Evolutionary conservation across 2,797 vertebrate genomes (phyloP), one percentile per base, ranked within the genome.

Genomic region (Malacoraja senta): DNA sequence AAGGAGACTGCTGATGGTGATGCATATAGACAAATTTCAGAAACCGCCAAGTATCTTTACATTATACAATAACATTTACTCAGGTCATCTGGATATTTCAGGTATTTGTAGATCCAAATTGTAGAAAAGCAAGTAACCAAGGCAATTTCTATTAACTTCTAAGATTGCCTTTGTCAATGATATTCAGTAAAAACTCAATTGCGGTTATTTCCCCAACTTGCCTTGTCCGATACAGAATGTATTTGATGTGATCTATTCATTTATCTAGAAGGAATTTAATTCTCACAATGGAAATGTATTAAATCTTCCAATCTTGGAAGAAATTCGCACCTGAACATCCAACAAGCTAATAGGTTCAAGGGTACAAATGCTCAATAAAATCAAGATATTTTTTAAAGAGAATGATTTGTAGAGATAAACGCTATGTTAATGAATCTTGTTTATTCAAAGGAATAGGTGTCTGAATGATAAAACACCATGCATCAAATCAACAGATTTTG

Each of bases 351-450:
- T 9, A 91, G 35, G 65, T 91, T 91, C 6, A 74, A 6, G 44
- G 38, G 21, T 44, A 29, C 90, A 53, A 65, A 24, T 19, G 21
- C 9, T 72, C 35, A 91, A 24, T 26, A 71, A 38, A 92, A n/a
- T 21, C n/a, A n/a, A 74, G 26, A 53, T 53, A 15, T 91, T 21
- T 72, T 65, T 29, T 29, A 1, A 12, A 53, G 12, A 21, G 71
- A 91, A 91, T 91, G 71, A 53, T 74, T 53, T 74, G 38, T 92
- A 15, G 29, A 26, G n/a, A 76, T 92, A 92, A 88, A 72, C 44
- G 38, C 19, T 53, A 1, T 1, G 10, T 58, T 44, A 92, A 53
- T n/a, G 26, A 76, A 19, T 7, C 72, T 17, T 24, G 72, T 76
- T 92, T 29, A 13, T 35, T 9, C 71, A 92, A 74, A n/a, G 68